Conservation (phyloP, 2,888 invertebrate genomes). For the Nemotelus pantherinus region DNA sequence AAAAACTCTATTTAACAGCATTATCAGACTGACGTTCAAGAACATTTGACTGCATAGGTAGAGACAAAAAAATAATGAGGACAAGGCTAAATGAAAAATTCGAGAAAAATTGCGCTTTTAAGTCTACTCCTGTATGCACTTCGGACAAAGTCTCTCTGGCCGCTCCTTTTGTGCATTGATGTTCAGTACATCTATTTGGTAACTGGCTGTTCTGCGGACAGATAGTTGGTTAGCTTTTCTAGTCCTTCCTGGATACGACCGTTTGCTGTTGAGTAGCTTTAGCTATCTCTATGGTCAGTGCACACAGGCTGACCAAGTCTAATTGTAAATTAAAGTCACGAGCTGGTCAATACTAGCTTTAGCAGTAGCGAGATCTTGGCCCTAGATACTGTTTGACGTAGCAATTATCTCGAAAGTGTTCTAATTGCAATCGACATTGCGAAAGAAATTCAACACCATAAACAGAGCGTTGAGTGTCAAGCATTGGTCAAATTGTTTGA, state of each 20-base stretch:
- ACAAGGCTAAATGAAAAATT: too few relatives aligned
- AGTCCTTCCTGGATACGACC: too few relatives aligned
- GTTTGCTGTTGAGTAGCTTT: too few relatives aligned
- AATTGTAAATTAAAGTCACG: conserved; percentile 36
- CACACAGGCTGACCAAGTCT: not conserved
- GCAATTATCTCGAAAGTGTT: conserved; percentile 36
- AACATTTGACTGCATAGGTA: not conserved
- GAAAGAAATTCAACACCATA: not conserved
- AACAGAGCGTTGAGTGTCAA: not conserved
- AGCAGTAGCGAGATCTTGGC: not conserved
- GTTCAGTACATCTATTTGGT: too few relatives aligned
- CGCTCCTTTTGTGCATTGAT: too few relatives aligned
- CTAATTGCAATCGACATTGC: conserved; percentile 20
- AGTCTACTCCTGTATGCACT: too few relatives aligned
- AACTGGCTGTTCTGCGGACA: too few relatives aligned
- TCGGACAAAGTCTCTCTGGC: too few relatives aligned
- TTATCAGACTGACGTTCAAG: conserved; percentile 7
- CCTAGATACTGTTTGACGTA: conserved; percentile 26
- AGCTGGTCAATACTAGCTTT: not conserved
- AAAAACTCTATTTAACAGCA: conserved; percentile 7
- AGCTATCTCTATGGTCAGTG: too few relatives aligned
- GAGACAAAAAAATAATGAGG: too few relatives aligned
- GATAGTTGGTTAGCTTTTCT: too few relatives aligned
- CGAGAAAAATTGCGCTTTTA: too few relatives aligned
- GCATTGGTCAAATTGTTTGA: not conserved